A percentile compares a stretch with the other conserved stretches of the same genome.
These are phyloP conservation scores for Heliopora coerulea DNA, from an alignment of 92 coral and sea anemone genomes.

Conservation along the genomic window DNA sequence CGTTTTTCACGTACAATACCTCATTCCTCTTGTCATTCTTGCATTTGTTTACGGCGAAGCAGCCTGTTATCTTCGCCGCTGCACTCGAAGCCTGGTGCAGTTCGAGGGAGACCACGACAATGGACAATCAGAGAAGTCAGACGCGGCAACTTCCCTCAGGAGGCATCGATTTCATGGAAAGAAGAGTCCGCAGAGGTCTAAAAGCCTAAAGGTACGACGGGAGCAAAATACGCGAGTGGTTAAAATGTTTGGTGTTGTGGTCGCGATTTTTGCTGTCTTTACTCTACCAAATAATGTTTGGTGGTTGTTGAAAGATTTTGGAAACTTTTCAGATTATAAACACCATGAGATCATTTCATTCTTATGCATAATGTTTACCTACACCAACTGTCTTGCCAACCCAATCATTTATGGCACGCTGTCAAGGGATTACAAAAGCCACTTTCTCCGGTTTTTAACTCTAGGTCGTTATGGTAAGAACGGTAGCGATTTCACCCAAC, in stretches of 20 bases:
- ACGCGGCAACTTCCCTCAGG: background rate
- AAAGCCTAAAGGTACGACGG: slow-evolving; percentile 41
- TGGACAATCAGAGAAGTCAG: background rate
- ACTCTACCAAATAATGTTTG: slow-evolving; percentile 91
- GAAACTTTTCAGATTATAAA: slow-evolving; percentile 57
- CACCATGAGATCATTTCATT: slow-evolving; percentile 57
- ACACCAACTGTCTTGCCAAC: slow-evolving; percentile 86
- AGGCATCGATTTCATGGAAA: slow-evolving; percentile 5
- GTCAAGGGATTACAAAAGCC: slow-evolving; percentile 79
- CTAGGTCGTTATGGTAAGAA: slow-evolving; percentile 13
- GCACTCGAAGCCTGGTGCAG: slow-evolving; percentile 4
- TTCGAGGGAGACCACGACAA: slow-evolving; percentile 4
- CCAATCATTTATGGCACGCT: slow-evolving; percentile 81
- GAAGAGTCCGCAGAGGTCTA: slow-evolving; percentile 4
- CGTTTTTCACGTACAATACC: slow-evolving; percentile 80
- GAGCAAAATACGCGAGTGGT: slow-evolving; percentile 83
- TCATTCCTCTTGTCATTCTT: slow-evolving; percentile 70
- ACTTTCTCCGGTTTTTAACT: slow-evolving; percentile 48
- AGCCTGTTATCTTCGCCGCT: slow-evolving; percentile 59
- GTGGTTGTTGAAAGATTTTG: slow-evolving; percentile 93
- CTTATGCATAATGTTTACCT: slow-evolving; percentile 81
- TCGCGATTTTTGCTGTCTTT: slow-evolving; percentile 79
- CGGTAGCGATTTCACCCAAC: background rate
- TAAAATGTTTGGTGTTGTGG: slow-evolving; percentile 90
- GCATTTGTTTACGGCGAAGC: slow-evolving; percentile 75